These are phyloP conservation scores for Anthopleura xanthogrammica DNA, from an alignment of 92 coral and sea anemone genomes.

Conservation along the genomic window DNA sequence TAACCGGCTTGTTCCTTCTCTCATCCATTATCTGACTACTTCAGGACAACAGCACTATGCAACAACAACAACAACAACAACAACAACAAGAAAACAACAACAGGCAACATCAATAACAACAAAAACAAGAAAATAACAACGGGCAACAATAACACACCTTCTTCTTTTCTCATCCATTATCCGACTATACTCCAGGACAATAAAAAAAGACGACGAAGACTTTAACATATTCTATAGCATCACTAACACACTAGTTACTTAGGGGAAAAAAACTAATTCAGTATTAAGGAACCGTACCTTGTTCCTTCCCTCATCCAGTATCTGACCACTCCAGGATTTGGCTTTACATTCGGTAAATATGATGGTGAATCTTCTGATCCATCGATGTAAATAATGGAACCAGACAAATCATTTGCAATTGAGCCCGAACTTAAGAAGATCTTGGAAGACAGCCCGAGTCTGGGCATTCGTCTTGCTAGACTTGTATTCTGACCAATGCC, in stretches of 20 bases:
- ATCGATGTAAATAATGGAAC: constrained; percentile 41
- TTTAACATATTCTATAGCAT: neutral
- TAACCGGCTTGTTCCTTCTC: too few species aligned
- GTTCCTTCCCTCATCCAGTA: constrained; percentile 63
- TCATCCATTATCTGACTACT: too few species aligned
- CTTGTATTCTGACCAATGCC: constrained; percentile 20
- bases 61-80: too few species aligned
- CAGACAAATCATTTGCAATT: constrained; percentile 35
- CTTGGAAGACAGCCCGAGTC: constrained; percentile 43
- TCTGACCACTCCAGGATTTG: constrained; percentile 40
- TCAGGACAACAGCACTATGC: too few species aligned
- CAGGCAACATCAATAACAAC: too few species aligned
- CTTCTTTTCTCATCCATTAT: too few species aligned
- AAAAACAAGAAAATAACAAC: too few species aligned
- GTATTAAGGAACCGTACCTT: constrained; percentile 16
- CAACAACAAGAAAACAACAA: too few species aligned
- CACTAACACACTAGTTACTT: neutral
- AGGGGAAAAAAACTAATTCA: neutral
- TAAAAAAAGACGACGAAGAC: neutral
- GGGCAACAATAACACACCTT: too few species aligned
- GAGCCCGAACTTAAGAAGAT: constrained; percentile 39
- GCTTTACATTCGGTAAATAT: constrained; percentile 25
- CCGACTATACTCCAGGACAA: too few species aligned
- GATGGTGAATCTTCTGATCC: constrained; percentile 20
- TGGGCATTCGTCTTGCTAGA: constrained; percentile 53